phyloP scores from a whole-genome alignment of 2,113 vertebrate species.

The Tenrec ecaudatus region DNA sequence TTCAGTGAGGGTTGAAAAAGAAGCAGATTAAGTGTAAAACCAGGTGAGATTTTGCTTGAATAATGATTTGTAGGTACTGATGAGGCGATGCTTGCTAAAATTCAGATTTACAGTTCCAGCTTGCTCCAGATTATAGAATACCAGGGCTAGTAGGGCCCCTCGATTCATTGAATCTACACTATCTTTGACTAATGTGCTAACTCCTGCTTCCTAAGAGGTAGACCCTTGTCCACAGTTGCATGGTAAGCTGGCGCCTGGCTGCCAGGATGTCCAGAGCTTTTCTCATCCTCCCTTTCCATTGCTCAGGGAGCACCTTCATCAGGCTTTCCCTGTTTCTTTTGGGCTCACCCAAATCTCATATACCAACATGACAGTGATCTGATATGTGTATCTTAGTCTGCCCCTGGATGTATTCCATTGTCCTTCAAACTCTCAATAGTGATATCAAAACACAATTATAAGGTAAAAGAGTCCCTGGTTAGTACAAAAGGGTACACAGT shows the following conservation, averaged over 20 bases:
- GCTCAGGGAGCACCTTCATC: neutral
- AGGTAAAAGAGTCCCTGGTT: neutral
- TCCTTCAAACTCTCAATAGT: neutral
- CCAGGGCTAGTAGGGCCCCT: neutral
- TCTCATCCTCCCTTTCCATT: neutral
- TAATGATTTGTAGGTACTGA: conserved; percentile 30
- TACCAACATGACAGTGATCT: too few relatives aligned
- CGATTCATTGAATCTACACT: neutral
- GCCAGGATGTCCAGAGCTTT: neutral
- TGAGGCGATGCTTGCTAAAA: conserved; percentile 9
- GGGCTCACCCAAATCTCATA: neutral
- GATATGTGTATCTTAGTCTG: too few relatives aligned
- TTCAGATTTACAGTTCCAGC: neutral
- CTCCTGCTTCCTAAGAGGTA: neutral
- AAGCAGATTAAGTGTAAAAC: neutral
- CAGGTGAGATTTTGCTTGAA: conserved; percentile 15
- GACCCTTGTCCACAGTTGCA: neutral
- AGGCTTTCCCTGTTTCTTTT: neutral
- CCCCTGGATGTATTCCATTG: neutral
- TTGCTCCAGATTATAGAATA: conserved; percentile 16
- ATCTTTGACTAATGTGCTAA: neutral
- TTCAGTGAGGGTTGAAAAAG: neutral
- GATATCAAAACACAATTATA: neutral
- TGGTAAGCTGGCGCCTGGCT: neutral
- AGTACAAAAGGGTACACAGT: neutral